Base-by-base conservation (phyloP, 2,797 vertebrate genomes). In the Trachurus trachurus region DNA sequence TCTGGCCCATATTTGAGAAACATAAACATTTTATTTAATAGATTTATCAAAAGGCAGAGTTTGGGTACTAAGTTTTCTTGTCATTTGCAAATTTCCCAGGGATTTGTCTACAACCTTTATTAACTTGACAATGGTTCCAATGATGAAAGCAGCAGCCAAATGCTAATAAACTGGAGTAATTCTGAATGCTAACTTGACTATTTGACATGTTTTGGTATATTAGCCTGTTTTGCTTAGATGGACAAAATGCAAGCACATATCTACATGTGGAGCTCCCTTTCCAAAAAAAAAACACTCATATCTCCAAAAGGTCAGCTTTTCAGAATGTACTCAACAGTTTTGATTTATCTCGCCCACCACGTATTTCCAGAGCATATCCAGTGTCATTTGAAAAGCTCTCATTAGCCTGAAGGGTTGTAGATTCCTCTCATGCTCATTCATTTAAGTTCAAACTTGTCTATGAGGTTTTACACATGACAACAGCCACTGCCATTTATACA, bases 381-480 rank as follows among this genome's bases (percentile, higher is more conserved):
- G 8, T 74, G 68, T 50, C 70, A 10, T 80, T 61, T 73, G 53
- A 82, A 80, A 82, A 75, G 64, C 80, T 84, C 61, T 56, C 50
- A 44, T 49, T 4, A 56, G 72, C 60, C 66, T 61, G 13, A 21
- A 82, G 72, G 65, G 59, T 66, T 16, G 6, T n/a, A 9, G 17
- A 52, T 53, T 71, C 65, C 15, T 76, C 47, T 40, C 5, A 0
- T 74, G 22, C 19, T 22, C 17, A 77, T 61, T 66, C 6, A 59
- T 66, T 17, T 16, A 58, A 71, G 53, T 71, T 81, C 37, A 21
- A 57, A 77, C 39, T 44, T 60, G 42, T 78, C 70, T 34, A 57
- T 47, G 16, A 80, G 65, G 12, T 71, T 78, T 80, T 40, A 61
- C 40, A 67, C 56, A 64, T 13, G 40, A 67, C 56, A 63, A 37